Evolutionary conservation across 2,888 invertebrate genomes (phyloP), one percentile per base, ranked within the genome.

Genomic region (Eupithecia inturbata): DNA sequence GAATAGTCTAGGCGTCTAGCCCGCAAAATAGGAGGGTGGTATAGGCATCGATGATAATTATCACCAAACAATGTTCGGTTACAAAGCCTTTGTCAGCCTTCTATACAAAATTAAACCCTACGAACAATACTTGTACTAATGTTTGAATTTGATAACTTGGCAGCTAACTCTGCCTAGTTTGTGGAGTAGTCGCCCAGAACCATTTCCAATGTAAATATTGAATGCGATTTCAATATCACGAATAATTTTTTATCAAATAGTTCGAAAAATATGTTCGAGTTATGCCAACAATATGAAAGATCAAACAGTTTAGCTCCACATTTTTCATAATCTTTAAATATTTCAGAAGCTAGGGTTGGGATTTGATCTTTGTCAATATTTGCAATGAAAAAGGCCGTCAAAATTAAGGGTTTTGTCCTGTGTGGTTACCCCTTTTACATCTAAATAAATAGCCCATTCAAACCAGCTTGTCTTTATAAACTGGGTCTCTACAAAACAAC

Each of bases 251-350:
- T 19, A 62, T 62, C 62, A 31, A 62, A 62, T 62, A 62, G 28
- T 31, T 62, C 31, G 16, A 62, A 14, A 62, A 62, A 62, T 62
- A 62, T 62, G 14, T 31, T 62, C 62, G 31, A 62, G 28, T 28
- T 31, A 31, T 31, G 62, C 19, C 62, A 62, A 62, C 28, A 62
- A 62, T 31, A 31, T 62, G 62, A 62, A 31, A 62, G 62, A 62
- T 62, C 62, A 62, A 62, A 62, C 62, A 31, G 9, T 57, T 57
- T 57, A 26, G 57, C 57, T 57, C 57, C 26, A 26, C 57, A 26
- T 57, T 67, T 41, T 26, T n/a, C n/a, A 53, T 57, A 57, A 57
- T 57, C n/a, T 49, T 49, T 68, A 31, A 22, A 68, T 33, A 57
- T 26, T 57, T 57, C 26, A 26, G 57, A 26, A 57, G 57, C 57